Conservation (phyloP, 2,113 vertebrate genomes). For the Epinephelus fuscoguttatus region DNA sequence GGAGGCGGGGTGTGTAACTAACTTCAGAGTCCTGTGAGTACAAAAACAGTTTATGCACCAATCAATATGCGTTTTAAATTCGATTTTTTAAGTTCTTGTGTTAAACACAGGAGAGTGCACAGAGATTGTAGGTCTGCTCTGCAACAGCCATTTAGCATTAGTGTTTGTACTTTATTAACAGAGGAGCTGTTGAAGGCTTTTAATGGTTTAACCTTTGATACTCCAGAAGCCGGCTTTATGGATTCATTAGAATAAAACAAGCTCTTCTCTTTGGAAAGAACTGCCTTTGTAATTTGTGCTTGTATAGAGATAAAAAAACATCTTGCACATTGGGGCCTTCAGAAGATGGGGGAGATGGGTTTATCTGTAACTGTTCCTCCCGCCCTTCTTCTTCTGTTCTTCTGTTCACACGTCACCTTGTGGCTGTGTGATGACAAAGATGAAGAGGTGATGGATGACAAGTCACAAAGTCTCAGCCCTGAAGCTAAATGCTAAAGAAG, state of each 20-base stretch:
- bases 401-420: background rate
- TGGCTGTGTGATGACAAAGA: constrained; percentile 3
- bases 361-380: background rate
- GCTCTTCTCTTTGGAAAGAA: background rate
- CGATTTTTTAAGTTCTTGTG: background rate
- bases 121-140: background rate
- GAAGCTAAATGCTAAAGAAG: background rate
- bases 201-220: background rate
- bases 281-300: background rate
- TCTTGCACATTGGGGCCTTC: background rate
- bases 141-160: background rate
- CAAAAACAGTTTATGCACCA: background rate
- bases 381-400: no score
- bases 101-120: background rate
- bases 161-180: background rate
- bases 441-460: background rate
- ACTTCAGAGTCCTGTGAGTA: background rate
- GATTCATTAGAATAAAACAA: background rate
- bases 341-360: background rate
- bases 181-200: background rate
- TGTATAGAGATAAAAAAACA: background rate
- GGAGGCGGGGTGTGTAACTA: background rate
- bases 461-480: background rate
- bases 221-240: background rate
- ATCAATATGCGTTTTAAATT: background rate